Conservation (phyloP, 2,113 vertebrate genomes). For the Leptocoma aspasia region DNA sequence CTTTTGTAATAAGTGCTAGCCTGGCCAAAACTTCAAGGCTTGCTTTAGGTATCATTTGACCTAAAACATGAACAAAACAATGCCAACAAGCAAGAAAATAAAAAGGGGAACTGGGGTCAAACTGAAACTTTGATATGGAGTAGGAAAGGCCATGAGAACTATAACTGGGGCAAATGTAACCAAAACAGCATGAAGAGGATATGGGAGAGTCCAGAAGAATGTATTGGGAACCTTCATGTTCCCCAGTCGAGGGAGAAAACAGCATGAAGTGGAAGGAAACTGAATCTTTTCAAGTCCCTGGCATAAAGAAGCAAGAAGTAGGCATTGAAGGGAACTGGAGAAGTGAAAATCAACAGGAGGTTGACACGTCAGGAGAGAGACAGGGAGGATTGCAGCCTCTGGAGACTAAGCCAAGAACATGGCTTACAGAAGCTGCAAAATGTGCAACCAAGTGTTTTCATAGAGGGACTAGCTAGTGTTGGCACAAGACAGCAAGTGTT, state of each 20-base stretch:
- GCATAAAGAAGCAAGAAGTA: not conserved
- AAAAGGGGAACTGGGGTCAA: not conserved
- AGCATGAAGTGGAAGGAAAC: not conserved
- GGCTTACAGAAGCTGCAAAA: conserved; percentile 56
- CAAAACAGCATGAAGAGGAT: not conserved
- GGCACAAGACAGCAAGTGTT: conserved; percentile 65
- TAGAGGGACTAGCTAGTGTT: conserved; percentile 61
- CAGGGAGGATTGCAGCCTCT: conserved; percentile 28
- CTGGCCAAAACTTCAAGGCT: not conserved
- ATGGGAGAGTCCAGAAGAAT: not conserved
- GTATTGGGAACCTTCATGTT: not conserved
- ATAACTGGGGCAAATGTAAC: not conserved
- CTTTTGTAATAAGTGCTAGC: not conserved
- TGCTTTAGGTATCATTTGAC: not conserved
- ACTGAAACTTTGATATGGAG: not conserved
- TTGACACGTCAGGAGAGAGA: conserved; percentile 40
- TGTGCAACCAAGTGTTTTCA: conserved; percentile 63
- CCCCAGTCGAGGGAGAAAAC: not conserved
- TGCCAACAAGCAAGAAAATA: not conserved
- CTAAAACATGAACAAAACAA: not conserved
- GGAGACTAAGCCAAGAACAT: conserved; percentile 52
- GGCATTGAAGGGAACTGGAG: not conserved
- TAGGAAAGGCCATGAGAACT: not conserved
- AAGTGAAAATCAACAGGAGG: conserved; percentile 51
- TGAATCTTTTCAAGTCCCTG: not conserved